Evolutionary conservation across 1,140 invertebrate species (phyloP).

Genomic region (Parapsyche elsis): DNA sequence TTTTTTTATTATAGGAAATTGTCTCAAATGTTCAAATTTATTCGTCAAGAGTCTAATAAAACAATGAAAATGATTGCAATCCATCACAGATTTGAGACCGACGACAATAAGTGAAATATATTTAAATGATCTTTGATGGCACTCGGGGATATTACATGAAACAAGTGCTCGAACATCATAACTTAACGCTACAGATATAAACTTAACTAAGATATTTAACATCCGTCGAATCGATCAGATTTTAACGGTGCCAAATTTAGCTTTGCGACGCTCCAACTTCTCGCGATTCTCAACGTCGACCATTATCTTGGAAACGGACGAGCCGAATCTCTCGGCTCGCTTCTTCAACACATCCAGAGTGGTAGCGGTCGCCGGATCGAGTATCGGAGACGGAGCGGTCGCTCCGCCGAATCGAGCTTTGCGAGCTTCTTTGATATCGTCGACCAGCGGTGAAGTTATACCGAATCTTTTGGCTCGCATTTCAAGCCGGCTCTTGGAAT

Average conservation of each 20-base stretch:
- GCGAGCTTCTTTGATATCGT: conserved; percentile 73
- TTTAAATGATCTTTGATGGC: no score
- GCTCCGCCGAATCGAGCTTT: conserved; percentile 72
- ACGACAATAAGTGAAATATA: no score
- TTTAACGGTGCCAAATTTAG: conserved; percentile 71
- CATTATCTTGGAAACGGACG: conserved; percentile 75
- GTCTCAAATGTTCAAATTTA: no score
- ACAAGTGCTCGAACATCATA: background rate
- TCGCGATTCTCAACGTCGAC: conserved; percentile 75
- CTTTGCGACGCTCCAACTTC: conserved; percentile 77
- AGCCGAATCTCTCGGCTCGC: conserved; percentile 80
- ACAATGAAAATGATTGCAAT: no score
- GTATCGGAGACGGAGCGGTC: conserved; percentile 54
- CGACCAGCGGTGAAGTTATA: conserved; percentile 67
- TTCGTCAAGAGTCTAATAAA: no score
- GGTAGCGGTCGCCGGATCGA: conserved; percentile 61
- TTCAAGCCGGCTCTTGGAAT: conserved; percentile 77
- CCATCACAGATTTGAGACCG: no score
- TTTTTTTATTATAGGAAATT: no score
- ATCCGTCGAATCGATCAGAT: no score
- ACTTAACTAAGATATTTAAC: no score
- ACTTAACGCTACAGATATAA: background rate
- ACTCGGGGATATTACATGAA: background rate
- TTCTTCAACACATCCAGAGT: conserved; percentile 77
- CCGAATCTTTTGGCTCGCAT: conserved; percentile 85